Conservation (phyloP, 1,140 invertebrate species). For the Papilio polytes region DNA sequence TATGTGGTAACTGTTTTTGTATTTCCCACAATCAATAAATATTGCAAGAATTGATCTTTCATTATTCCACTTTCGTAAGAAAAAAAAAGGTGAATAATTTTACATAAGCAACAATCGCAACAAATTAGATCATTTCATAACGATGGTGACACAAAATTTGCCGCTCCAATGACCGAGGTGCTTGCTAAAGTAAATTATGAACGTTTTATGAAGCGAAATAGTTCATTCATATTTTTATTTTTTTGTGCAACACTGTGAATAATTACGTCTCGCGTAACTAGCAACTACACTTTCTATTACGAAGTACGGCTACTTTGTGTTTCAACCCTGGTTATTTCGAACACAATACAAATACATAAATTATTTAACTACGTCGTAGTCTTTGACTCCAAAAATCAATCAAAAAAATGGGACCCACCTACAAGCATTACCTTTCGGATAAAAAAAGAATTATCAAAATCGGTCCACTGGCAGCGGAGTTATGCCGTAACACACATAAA, state of each 20-base stretch:
- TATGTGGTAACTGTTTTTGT: too few species aligned
- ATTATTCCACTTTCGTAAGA: conserved; percentile 1
- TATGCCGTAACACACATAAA: too few species aligned
- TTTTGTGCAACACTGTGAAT: conserved; percentile 27
- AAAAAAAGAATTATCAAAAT: too few species aligned
- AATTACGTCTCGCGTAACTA: neutral
- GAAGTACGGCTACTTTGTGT: too few species aligned
- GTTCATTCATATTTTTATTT: conserved; percentile 27
- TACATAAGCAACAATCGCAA: neutral
- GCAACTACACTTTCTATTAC: neutral
- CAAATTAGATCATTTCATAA: conserved; percentile 21
- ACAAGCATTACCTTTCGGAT: too few species aligned
- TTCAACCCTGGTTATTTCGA: neutral
- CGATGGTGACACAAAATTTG: conserved; percentile 20
- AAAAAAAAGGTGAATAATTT: neutral
- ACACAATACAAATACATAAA: neutral
- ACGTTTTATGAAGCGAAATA: conserved; percentile 9
- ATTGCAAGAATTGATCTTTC: neutral
- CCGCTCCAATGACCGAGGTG: conserved; percentile 9
- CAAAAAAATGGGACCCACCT: too few species aligned
- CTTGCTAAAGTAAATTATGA: conserved; percentile 12
- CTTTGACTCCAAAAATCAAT: too few species aligned
- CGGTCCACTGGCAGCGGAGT: too few species aligned
- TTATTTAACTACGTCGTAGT: too few species aligned
- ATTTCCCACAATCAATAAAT: neutral